Evolutionary conservation across 2,113 vertebrate genomes (phyloP).

Genomic region (Chionis minor): DNA sequence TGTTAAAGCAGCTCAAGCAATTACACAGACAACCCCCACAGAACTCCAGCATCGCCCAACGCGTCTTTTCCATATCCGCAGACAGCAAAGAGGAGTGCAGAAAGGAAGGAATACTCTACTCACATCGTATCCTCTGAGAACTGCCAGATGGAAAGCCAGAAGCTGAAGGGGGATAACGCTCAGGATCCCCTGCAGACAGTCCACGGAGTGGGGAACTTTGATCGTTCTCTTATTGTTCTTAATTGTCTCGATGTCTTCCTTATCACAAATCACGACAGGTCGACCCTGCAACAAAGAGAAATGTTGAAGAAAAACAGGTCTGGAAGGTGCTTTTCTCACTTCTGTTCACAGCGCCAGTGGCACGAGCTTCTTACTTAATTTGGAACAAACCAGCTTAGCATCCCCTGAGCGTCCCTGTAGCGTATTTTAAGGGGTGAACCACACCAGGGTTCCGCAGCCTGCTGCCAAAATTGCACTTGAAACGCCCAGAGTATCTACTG

Average conservation of each 20-base stretch:
- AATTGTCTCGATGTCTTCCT: conserved; percentile 93
- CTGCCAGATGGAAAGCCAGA: conserved; percentile 95
- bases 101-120: conserved; percentile 52
- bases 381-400: not conserved
- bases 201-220: conserved; percentile 94
- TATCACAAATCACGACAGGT: conserved; percentile 95
- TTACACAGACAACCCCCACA: not conserved
- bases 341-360: not conserved
- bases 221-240: conserved; percentile 91
- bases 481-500: not conserved
- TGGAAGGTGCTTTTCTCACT: not conserved
- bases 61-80: not conserved
- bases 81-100: rapidly evolving
- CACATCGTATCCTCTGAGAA: conserved; percentile 92
- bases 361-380: not conserved
- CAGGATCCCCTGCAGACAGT: conserved; percentile 96
- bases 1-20: not conserved
- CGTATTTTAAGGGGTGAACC: not conserved
- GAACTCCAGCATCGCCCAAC: not conserved
- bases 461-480: not conserved
- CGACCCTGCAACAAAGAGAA: conserved; percentile 79
- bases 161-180: conserved; percentile 96
- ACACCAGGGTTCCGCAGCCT: not conserved
- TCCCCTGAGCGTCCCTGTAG: not conserved
- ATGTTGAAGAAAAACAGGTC: not conserved